phyloP scores from a whole-genome alignment of 2,113 vertebrate species.

The Megaptera novaeangliae region DNA sequence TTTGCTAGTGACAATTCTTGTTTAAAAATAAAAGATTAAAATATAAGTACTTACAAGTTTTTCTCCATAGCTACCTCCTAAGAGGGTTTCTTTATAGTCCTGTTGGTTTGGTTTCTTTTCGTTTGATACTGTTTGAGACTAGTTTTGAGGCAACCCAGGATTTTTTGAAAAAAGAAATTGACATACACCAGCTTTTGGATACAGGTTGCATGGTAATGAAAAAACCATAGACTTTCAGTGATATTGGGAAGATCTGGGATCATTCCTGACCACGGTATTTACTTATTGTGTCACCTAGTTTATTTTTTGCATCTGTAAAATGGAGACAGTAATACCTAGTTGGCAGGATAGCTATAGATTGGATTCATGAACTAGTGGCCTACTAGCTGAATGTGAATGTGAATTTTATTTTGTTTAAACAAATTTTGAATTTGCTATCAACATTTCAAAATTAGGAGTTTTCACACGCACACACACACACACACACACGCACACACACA shows the following conservation, averaged over 20 bases:
- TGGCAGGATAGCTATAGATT: not conserved
- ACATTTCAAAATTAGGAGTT: not conserved
- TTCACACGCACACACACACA: not conserved
- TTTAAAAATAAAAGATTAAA: slow-evolving; percentile 30
- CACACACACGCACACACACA: too few species aligned
- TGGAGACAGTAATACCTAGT: not conserved
- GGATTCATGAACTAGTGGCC: not conserved
- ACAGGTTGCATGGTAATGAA: not conserved
- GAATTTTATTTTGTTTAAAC: not conserved
- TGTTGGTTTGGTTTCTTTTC: not conserved
- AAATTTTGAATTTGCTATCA: not conserved
- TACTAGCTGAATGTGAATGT: not conserved
- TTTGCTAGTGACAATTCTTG: slow-evolving; percentile 19
- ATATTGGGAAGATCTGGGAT: not conserved
- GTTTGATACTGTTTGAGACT: not conserved
- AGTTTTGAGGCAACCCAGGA: not conserved
- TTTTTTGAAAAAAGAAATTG: not conserved
- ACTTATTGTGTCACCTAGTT: not conserved
- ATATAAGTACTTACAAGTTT: not conserved
- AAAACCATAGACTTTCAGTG: not conserved
- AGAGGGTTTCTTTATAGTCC: not conserved
- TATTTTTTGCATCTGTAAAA: not conserved
- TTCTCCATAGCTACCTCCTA: not conserved
- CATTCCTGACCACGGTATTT: not conserved
- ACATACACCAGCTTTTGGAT: not conserved